Evolutionary conservation across 2,113 vertebrate genomes (phyloP).

Genomic region (Saguinus imperator): DNA sequence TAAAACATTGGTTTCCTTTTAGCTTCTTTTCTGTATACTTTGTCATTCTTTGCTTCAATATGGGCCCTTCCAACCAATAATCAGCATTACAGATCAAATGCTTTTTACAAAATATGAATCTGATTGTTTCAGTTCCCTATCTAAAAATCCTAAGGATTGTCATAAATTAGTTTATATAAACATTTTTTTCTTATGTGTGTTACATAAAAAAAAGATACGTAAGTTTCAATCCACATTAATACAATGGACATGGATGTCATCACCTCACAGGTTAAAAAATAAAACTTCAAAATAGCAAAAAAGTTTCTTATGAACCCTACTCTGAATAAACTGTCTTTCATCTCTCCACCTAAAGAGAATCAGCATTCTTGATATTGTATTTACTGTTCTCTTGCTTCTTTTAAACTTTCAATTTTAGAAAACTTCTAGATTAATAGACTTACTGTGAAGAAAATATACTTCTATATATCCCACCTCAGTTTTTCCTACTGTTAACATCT

Average conservation of each 20-base stretch:
- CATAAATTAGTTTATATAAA: neutral
- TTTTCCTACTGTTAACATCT: neutral
- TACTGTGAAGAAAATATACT: neutral
- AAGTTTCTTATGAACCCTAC: neutral
- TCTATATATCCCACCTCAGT: neutral
- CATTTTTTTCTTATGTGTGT: neutral
- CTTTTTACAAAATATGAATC: neutral
- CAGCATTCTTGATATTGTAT: neutral
- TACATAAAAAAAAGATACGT: neutral
- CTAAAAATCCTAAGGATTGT: neutral
- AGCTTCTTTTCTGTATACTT: neutral
- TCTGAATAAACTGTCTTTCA: neutral
- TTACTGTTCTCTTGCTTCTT: neutral
- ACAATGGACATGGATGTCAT: neutral
- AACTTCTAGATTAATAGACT: neutral
- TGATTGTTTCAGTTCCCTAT: neutral
- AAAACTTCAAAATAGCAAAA: neutral
- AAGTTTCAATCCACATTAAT: neutral
- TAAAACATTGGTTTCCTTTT: neutral
- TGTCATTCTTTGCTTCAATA: neutral
- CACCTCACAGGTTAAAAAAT: neutral
- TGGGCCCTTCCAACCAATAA: too few species aligned
- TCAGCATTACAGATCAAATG: neutral
- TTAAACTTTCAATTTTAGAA: neutral
- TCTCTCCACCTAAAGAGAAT: neutral